A percentile compares a stretch with the other conserved stretches of the same genome.
Conservation (phyloP, 2,888 invertebrate species). For the Syrphus vitripennis region DNA sequence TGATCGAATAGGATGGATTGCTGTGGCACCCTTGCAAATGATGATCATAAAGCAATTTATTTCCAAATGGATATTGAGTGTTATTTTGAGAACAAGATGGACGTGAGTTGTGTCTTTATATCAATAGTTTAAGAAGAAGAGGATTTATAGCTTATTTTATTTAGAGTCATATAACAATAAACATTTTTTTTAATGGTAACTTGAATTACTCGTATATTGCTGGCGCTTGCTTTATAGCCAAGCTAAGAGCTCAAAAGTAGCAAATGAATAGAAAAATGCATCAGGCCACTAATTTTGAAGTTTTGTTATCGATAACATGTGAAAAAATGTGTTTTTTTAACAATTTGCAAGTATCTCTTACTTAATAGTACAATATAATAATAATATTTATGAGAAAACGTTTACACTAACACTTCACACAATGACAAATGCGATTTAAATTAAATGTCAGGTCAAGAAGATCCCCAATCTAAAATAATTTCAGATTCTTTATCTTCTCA, state of each 20-base stretch:
- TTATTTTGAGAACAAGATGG: background rate
- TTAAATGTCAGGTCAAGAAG: background rate
- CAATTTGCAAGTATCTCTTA: background rate
- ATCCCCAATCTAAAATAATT: background rate
- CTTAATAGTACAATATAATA: background rate
- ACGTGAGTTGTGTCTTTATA: background rate
- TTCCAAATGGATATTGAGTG: background rate
- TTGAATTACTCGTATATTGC: too few relatives aligned
- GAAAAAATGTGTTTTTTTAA: background rate
- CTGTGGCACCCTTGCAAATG: slow-evolving; percentile 4
- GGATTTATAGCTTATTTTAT: background rate
- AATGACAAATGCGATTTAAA: background rate
- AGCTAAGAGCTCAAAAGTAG: too few relatives aligned
- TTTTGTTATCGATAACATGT: too few relatives aligned
- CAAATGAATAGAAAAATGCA: too few relatives aligned
- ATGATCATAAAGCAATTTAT: slow-evolving; percentile 8
- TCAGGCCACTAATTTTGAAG: too few relatives aligned
- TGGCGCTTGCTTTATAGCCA: too few relatives aligned
- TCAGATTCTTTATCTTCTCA: background rate
- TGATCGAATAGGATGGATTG: slow-evolving; percentile 23
- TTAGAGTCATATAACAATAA: background rate
- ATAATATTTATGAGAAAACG: background rate
- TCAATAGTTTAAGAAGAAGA: background rate
- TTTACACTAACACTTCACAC: background rate
- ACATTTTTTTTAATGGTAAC: too few relatives aligned